Conservation (phyloP, 2,888 invertebrate species). For the Coronaproctus castanopsis region DNA sequence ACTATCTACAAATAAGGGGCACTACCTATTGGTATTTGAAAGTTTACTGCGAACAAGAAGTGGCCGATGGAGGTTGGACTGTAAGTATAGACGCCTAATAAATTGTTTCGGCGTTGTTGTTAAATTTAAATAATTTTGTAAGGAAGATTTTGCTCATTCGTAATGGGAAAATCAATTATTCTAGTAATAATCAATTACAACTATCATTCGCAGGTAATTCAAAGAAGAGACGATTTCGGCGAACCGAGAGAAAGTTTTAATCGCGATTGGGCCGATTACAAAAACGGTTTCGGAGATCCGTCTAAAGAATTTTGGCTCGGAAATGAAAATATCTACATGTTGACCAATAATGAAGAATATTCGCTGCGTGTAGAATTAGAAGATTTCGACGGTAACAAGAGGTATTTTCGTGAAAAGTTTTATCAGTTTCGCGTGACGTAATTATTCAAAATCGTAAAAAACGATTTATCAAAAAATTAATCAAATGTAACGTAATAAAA, state of each 20-base stretch:
- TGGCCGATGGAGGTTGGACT: conserved; percentile 82
- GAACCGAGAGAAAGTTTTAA: conserved; percentile 77
- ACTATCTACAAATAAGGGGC: conserved; percentile 72
- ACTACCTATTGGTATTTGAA: conserved; percentile 85
- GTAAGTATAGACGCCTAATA: too few relatives aligned
- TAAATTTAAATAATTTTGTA: conserved; percentile 6
- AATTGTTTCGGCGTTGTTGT: too few relatives aligned
- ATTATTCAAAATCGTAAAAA: background rate
- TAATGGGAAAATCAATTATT: background rate
- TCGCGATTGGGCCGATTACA: conserved; percentile 78
- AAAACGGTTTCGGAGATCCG: conserved; percentile 80
- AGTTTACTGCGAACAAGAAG: conserved; percentile 73
- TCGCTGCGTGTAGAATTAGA: conserved; percentile 68
- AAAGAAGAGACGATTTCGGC: conserved; percentile 70
- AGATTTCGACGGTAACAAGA: conserved; percentile 79
- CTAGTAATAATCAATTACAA: too few relatives aligned
- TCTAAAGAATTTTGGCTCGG: conserved; percentile 81
- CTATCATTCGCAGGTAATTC: conserved; percentile 71
- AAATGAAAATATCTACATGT: conserved; percentile 81
- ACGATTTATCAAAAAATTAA: background rate
- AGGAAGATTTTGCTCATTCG: background rate
- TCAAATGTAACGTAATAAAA: too few relatives aligned
- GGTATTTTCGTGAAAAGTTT: conserved; percentile 33
- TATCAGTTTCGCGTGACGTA: too few relatives aligned
- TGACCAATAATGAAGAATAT: conserved; percentile 80